Evolutionary conservation across 2,113 vertebrate genomes (phyloP).

Genomic region (Neotoma lepida): DNA sequence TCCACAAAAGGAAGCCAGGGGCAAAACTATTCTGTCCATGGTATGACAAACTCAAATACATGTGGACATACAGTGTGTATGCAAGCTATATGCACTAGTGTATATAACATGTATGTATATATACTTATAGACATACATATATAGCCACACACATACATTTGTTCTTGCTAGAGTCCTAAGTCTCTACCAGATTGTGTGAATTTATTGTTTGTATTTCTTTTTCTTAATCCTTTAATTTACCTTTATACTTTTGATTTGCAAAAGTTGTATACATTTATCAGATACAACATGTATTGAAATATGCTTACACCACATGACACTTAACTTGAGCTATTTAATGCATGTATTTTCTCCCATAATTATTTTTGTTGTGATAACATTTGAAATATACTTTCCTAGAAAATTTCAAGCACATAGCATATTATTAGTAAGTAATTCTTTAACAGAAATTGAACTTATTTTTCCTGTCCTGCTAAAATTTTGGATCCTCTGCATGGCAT

Average conservation of each 20-base stretch:
- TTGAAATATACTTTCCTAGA: not conserved
- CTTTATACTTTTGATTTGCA: not conserved
- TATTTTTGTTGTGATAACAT: not conserved
- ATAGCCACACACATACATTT: not conserved
- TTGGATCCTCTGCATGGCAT: no score
- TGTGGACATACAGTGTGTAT: not conserved
- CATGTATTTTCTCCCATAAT: not conserved
- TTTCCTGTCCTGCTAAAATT: not conserved
- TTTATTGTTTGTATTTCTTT: not conserved
- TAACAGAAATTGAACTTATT: not conserved
- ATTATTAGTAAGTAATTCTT: not conserved
- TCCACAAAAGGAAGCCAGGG: not conserved
- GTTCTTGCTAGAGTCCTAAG: not conserved
- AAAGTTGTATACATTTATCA: not conserved
- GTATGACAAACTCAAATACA: not conserved
- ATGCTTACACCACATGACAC: not conserved
- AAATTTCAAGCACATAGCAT: not conserved
- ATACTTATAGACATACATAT: not conserved
- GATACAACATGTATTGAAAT: not conserved
- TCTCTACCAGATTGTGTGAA: not conserved
- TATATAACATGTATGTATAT: not conserved
- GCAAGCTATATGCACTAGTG: not conserved
- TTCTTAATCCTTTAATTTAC: not conserved
- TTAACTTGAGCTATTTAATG: not conserved
- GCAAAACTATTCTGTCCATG: not conserved